Evolutionary conservation across 2,888 invertebrate species (phyloP), one percentile per base, ranked within the genome.

Genomic region (Galerucella nymphaeae): DNA sequence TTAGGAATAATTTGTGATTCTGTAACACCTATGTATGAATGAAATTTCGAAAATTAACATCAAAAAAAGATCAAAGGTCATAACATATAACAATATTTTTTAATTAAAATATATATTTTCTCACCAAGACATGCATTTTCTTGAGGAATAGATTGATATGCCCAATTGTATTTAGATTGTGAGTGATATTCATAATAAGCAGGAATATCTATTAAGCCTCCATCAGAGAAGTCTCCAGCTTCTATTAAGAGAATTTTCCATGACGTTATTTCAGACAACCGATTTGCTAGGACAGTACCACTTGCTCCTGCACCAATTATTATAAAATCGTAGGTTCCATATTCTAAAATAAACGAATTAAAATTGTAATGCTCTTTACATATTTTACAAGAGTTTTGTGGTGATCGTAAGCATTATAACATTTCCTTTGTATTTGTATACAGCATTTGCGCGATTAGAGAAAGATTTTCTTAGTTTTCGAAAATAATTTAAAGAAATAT

Each of bases 111-210:
- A 30, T 5, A 41, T 41, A 11, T 16, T 59, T 38, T 45, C 72
- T 77, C 76, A 88, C 91, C 90, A 66, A 87, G 86, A 73, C 93
- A 93, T 1, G 91, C 89, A 18, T 87, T 87, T 1, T 88, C 86
- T 79, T 93, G 92, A 0, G 89, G 90, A 78, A 91, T 90, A 75
- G 92, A 91, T 61, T 89, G 89, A 84, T 92, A 94, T 62, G 90
- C 90, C 93, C 94, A 94, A 76, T 93, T 90, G 80, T 91, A 91
- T 20, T 75, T 58, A 16, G 72, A 63, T 23, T 55, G 55, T 14
- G 30, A n/a, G 14, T 55, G 50, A 13, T 41, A 30, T 2, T 18
- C 41, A 41, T 9, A 57, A 23, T 50, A 71, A 6, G n/a, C 48
- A 9, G 71, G 67, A 48, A 74, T 66, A 6, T 59, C 61, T n/a